Evolutionary conservation across 2,888 invertebrate species (phyloP).

Genomic region (Cerceris ruficornis): DNA sequence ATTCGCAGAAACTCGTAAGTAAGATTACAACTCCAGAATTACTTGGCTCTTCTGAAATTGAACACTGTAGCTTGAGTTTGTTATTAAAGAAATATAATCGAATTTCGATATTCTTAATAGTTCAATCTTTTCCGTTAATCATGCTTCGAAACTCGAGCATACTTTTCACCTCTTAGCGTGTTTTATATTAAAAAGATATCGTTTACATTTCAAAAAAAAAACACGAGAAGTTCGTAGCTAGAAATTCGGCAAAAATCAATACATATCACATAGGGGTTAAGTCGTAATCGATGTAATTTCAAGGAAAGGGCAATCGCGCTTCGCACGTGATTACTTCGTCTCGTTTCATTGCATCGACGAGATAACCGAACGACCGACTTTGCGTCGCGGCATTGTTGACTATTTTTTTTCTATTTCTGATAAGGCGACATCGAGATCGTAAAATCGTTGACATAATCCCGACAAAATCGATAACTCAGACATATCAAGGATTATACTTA

Average conservation of each 20-base stretch:
- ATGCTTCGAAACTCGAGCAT: slow-evolving; percentile 32
- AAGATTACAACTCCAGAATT: no score
- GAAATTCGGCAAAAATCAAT: slow-evolving; percentile 57
- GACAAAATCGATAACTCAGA: no score
- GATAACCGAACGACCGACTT: neutral
- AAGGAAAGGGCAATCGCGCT: slow-evolving; percentile 30
- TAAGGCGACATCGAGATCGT: no score
- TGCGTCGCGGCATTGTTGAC: neutral
- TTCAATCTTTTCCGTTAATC: no score
- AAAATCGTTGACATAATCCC: no score
- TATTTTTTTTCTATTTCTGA: neutral
- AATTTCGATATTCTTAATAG: no score
- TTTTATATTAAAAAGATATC: neutral
- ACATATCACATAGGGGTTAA: slow-evolving; percentile 73
- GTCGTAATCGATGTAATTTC: slow-evolving; percentile 47
- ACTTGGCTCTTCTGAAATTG: no score
- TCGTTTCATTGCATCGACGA: slow-evolving; percentile 2
- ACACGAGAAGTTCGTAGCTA: slow-evolving; percentile 11
- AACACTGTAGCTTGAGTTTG: no score
- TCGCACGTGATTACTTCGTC: slow-evolving; percentile 48
- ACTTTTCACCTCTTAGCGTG: slow-evolving; percentile 42
- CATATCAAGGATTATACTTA: no score
- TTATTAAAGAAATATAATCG: no score
- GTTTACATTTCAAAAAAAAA: neutral
- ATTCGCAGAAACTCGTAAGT: no score